Conservation (phyloP, 2,888 invertebrate genomes). For the Trimorus sp. region DNA sequence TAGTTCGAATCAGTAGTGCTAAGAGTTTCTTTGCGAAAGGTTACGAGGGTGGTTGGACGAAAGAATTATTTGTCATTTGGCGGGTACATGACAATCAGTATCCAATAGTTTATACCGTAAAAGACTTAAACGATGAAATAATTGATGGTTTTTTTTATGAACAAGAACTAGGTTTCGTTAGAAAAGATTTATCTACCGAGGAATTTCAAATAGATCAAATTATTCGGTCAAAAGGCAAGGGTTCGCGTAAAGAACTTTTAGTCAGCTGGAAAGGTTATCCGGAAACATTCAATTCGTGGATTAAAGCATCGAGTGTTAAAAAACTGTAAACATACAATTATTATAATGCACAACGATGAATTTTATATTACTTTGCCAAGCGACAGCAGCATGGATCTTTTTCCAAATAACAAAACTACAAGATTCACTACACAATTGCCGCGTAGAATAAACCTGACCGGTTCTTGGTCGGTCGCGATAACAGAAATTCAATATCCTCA, state of each 20-base stretch:
- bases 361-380: conserved; percentile 26
- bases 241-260: too few relatives aligned
- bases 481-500: conserved; percentile 14
- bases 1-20: conserved; percentile 22
- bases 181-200: conserved; percentile 10
- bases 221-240: too few relatives aligned
- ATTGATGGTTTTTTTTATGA: conserved; percentile 30
- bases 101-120: conserved; percentile 8
- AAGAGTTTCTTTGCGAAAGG: conserved; percentile 20
- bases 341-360: conserved; percentile 5
- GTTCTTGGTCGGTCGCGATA: conserved; percentile 5
- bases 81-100: background rate
- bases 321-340: too few relatives aligned
- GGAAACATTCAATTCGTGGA: too few relatives aligned
- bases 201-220: conserved; percentile 34
- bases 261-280: too few relatives aligned
- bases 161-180: conserved; percentile 31
- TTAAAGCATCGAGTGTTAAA: too few relatives aligned
- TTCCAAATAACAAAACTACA: too few relatives aligned
- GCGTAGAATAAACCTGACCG: background rate
- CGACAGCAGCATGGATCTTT: too few relatives aligned
- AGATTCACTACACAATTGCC: conserved; percentile 16
- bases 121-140: conserved; percentile 3
- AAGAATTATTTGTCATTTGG: conserved; percentile 16
- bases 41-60: conserved; percentile 1